Conservation (phyloP, 2,888 invertebrate species). For the Dusona sp. region DNA sequence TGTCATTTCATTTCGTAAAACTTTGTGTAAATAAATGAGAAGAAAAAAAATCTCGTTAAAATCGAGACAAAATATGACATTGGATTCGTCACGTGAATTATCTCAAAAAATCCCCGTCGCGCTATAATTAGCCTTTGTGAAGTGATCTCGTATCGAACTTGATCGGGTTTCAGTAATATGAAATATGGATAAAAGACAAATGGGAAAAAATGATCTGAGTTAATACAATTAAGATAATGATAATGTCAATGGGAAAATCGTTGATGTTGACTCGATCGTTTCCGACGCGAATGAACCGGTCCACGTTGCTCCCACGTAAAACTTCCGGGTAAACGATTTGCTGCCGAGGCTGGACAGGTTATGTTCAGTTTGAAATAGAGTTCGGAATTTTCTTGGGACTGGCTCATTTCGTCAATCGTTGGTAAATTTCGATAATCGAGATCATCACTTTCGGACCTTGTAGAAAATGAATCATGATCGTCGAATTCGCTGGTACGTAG, state of each 20-base stretch:
- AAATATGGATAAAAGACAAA: not conserved
- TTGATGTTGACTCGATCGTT: conserved; percentile 28
- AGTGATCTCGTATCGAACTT: not conserved
- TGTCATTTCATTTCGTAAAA: conserved; percentile 53
- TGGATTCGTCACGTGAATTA: not conserved
- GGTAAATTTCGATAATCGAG: conserved; percentile 8
- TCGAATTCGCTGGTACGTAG: conserved; percentile 78
- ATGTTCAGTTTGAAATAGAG: conserved; percentile 78
- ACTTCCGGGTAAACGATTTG: conserved; percentile 78
- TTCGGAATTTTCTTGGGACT: conserved; percentile 70
- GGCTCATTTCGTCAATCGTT: conserved; percentile 23
- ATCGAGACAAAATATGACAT: not conserved
- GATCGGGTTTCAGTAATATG: not conserved
- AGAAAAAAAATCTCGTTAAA: conserved; percentile 15
- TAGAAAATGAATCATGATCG: conserved; percentile 46
- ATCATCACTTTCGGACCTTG: conserved; percentile 8
- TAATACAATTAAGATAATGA: conserved; percentile 15
- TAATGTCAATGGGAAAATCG: conserved; percentile 25
- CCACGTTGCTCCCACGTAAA: conserved; percentile 79
- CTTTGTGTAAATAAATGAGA: conserved; percentile 64
- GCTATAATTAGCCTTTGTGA: not conserved
- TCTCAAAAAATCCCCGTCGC: not conserved
- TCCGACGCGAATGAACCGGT: conserved; percentile 62
- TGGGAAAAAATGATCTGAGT: not conserved
- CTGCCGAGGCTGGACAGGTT: conserved; percentile 78